Evolutionary conservation across 1,140 invertebrate species (phyloP).

Genomic region (Portunus trituberculatus): DNA sequence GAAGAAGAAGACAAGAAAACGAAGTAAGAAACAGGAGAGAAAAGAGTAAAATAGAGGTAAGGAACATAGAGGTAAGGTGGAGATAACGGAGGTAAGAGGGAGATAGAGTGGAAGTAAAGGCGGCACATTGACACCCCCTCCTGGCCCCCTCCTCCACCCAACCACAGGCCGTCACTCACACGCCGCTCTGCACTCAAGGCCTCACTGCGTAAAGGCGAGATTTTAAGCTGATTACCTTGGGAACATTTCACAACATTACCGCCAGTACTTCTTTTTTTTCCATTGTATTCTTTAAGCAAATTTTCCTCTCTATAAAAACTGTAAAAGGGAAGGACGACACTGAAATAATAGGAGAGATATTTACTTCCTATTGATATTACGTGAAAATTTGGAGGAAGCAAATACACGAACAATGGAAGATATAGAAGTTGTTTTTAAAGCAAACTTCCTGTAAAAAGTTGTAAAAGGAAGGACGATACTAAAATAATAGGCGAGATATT

Average conservation of each 20-base stretch:
- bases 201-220: background rate
- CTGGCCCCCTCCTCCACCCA: background rate
- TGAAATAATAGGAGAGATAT: too few species aligned
- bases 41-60: background rate
- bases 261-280: background rate
- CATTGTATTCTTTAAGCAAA: too few species aligned
- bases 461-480: too few species aligned
- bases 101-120: background rate
- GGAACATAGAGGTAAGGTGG: background rate
- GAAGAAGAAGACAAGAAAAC: background rate
- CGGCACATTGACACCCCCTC: background rate
- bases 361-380: too few species aligned
- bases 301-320: too few species aligned
- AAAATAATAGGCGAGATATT: too few species aligned
- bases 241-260: background rate
- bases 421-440: too few species aligned
- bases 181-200: background rate
- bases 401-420: too few species aligned
- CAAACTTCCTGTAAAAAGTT: too few species aligned
- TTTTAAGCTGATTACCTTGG: background rate
- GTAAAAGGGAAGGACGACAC: too few species aligned
- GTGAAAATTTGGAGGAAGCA: too few species aligned
- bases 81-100: background rate
- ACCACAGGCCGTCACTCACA: background rate
- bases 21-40: background rate